phyloP scores from a whole-genome alignment of 2,888 invertebrate genomes.

The Spicauda simplicius region DNA sequence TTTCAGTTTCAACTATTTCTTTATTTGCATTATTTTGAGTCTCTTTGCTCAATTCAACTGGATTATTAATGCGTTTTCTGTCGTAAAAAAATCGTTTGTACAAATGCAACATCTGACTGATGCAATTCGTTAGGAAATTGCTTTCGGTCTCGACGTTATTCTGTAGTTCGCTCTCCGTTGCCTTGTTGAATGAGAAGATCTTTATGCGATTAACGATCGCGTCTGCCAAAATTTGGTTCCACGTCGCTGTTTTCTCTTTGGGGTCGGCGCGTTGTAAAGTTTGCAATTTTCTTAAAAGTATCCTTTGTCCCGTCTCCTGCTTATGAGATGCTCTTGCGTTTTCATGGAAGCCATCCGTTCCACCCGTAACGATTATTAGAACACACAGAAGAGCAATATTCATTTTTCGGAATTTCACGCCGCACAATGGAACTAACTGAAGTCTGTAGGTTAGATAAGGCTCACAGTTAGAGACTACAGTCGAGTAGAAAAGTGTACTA shows the following conservation, averaged over 20 bases:
- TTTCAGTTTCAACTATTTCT: conserved; percentile 41
- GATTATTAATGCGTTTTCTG: conserved; percentile 43
- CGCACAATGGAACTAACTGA: conserved; percentile 63
- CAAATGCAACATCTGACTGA: conserved; percentile 58
- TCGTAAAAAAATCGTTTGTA: conserved; percentile 67
- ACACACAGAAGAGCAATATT: conserved; percentile 59
- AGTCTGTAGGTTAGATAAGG: conserved; percentile 61
- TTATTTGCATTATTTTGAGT: conserved; percentile 38
- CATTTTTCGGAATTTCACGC: conserved; percentile 63
- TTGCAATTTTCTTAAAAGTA: conserved; percentile 70
- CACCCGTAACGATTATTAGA: conserved; percentile 59
- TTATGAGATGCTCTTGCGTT: conserved; percentile 48
- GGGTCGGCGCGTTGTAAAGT: conserved; percentile 53
- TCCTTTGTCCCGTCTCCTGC: conserved; percentile 56
- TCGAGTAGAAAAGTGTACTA: conserved; percentile 44
- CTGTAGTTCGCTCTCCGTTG: conserved; percentile 46
- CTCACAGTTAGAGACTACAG: conserved; percentile 59
- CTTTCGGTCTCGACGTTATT: conserved; percentile 43
- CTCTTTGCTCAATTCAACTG: conserved; percentile 29
- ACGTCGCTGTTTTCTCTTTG: conserved; percentile 59
- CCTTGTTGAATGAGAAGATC: conserved; percentile 58
- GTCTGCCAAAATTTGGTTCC: conserved; percentile 73
- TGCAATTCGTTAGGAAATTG: conserved; percentile 51
- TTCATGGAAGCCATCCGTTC: conserved; percentile 54
- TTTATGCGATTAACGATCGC: conserved; percentile 68